Percentiles rank a stretch among this genome's conserved stretches.
These are phyloP conservation scores for Sycobia sp. DNA, from an alignment of 1,140 invertebrate genomes.

Conservation along the genomic window DNA sequence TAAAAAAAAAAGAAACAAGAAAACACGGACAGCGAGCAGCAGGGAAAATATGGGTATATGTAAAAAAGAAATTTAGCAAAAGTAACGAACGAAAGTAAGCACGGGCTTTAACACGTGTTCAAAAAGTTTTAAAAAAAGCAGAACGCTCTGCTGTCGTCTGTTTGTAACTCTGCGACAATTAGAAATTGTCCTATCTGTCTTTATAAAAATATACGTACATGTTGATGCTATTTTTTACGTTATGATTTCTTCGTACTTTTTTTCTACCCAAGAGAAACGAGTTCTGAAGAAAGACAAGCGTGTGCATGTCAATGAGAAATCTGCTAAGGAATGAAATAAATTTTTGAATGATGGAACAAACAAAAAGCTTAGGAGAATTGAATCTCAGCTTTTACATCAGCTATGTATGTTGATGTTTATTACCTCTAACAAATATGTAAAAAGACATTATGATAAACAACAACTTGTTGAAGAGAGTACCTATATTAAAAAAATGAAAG, in stretches of 20 bases:
- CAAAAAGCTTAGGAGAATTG: conserved; percentile 10
- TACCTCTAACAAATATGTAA: conserved; percentile 26
- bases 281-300: conserved; percentile 26
- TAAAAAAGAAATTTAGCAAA: conserved; percentile 4
- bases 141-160: conserved; percentile 33
- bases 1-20: conserved; percentile 36
- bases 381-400: conserved; percentile 20
- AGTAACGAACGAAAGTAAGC: conserved; percentile 16
- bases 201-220: conserved; percentile 54
- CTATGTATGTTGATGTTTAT: not conserved
- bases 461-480: conserved; percentile 52
- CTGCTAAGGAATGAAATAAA: conserved; percentile 31
- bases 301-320: conserved; percentile 13
- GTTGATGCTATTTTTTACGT: conserved; percentile 51
- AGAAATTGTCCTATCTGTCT: conserved; percentile 43
- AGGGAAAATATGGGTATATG: not conserved
- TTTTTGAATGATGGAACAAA: conserved; percentile 14
- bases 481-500: conserved; percentile 39
- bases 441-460: conserved; percentile 27
- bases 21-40: conserved; percentile 25
- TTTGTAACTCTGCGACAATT: conserved; percentile 46
- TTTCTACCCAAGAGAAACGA: conserved; percentile 34
- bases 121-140: conserved; percentile 18
- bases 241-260: conserved; percentile 45
- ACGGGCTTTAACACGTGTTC: conserved; percentile 22